Evolutionary conservation across 2,113 vertebrate species (phyloP).

Genomic region (Larimichthys polyactis): DNA sequence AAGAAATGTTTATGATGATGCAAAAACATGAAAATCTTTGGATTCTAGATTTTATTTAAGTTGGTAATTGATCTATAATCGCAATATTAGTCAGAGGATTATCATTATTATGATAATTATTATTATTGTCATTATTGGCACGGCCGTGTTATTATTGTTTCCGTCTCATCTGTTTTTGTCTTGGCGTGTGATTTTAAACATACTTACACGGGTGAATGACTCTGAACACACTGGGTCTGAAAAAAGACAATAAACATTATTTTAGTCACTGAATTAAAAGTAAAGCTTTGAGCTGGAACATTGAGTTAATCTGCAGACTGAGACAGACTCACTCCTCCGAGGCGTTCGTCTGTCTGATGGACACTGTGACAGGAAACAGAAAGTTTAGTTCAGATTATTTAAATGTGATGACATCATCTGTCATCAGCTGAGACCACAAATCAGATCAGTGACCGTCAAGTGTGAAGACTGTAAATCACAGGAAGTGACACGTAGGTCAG

Average conservation of each 20-base stretch:
- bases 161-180: too few relatives aligned
- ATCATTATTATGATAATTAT: too few relatives aligned
- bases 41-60: too few relatives aligned
- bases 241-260: not conserved
- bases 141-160: too few relatives aligned
- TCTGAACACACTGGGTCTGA: constrained; percentile 55
- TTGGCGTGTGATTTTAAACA: too few relatives aligned
- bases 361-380: constrained; percentile 21
- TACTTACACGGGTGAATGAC: constrained; percentile 63
- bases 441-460: not conserved
- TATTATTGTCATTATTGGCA: too few relatives aligned
- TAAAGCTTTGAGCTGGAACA: too few relatives aligned
- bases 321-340: constrained; percentile 62
- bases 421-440: not conserved
- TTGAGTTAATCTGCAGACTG: accelerated
- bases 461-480: constrained; percentile 7
- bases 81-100: too few relatives aligned
- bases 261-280: too few relatives aligned
- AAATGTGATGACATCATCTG: not conserved
- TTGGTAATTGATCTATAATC: too few relatives aligned
- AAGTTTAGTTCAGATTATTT: not conserved
- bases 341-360: constrained; percentile 20
- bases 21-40: too few relatives aligned
- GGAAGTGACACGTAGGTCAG: not conserved
- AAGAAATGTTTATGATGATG: too few relatives aligned